Conservation (phyloP, 2,113 vertebrate species). For the Lophotis ruficrista region DNA sequence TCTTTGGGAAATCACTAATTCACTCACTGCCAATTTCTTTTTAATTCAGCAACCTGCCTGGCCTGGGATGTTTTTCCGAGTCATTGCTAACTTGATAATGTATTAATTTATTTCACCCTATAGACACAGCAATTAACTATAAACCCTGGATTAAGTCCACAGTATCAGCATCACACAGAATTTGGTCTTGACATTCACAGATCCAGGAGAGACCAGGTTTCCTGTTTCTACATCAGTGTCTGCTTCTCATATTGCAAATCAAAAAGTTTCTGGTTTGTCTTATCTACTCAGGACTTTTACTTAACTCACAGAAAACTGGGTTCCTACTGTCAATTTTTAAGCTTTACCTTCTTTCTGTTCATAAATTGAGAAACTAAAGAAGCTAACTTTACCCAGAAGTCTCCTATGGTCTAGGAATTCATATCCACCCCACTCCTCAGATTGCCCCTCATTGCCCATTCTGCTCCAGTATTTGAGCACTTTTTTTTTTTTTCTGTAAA, state of each 20-base stretch:
- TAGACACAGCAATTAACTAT: neutral
- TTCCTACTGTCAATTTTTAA: neutral
- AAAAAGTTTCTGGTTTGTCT: neutral
- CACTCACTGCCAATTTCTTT: neutral
- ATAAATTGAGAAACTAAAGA: neutral
- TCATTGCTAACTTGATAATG: neutral
- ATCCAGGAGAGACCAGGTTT: neutral
- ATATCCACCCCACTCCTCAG: neutral
- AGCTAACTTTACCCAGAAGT: neutral
- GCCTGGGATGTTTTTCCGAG: neutral
- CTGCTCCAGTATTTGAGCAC: neutral
- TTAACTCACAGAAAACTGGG: neutral
- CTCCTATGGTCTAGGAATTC: neutral
- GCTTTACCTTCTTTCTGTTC: neutral
- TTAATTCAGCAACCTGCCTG: neutral
- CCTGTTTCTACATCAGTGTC: neutral
- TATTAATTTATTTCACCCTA: neutral
- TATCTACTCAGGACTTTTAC: neutral
- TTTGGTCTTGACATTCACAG: neutral
- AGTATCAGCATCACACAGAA: neutral
- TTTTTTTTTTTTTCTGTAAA: neutral
- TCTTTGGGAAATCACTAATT: neutral
- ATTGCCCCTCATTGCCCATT: neutral
- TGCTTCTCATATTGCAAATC: neutral
- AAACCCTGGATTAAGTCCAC: neutral